Conservation (phyloP, 2,888 invertebrate genomes). For the Calephelis perditalis region DNA sequence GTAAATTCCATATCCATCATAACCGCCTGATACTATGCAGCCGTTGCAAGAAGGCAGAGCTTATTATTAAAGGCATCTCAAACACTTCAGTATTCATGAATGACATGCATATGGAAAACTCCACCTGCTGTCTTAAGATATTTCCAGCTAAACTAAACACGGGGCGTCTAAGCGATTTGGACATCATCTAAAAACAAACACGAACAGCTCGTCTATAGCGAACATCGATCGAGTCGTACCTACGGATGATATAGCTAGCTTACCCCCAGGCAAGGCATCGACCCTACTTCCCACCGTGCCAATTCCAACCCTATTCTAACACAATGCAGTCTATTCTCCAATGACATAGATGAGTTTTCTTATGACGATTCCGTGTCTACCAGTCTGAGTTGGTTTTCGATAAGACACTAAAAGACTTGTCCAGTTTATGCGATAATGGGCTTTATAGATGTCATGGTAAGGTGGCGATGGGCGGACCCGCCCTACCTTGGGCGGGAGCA, state of each 20-base stretch:
- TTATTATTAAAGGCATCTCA: conserved; percentile 3
- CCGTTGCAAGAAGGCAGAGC: not conserved
- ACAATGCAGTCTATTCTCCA: conserved; percentile 51
- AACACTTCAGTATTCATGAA: conserved; percentile 20
- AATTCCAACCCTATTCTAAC: conserved; percentile 35
- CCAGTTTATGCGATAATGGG: conserved; percentile 50
- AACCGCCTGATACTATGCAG: not conserved
- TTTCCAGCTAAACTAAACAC: conserved; percentile 28
- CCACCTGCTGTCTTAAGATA: conserved; percentile 23
- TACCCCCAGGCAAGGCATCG: conserved; percentile 40
- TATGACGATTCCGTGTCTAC: conserved; percentile 67
- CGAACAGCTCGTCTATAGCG: conserved; percentile 45
- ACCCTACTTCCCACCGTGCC: conserved; percentile 40
- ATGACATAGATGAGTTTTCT: conserved; percentile 47
- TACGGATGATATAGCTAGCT: conserved; percentile 67
- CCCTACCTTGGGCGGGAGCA: conserved; percentile 66
- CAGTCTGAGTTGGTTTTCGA: conserved; percentile 50
- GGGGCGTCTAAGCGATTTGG: conserved; percentile 31
- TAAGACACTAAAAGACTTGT: conserved; percentile 62
- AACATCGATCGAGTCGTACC: conserved; percentile 65
- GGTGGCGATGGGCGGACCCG: conserved; percentile 53
- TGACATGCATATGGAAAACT: conserved; percentile 26
- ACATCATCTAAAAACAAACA: conserved; percentile 52
- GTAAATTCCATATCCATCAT: not conserved
- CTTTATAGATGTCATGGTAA: conserved; percentile 43